These are phyloP conservation scores for Plusia festucae DNA, from an alignment of 2,888 invertebrate genomes.

Conservation along the genomic window DNA sequence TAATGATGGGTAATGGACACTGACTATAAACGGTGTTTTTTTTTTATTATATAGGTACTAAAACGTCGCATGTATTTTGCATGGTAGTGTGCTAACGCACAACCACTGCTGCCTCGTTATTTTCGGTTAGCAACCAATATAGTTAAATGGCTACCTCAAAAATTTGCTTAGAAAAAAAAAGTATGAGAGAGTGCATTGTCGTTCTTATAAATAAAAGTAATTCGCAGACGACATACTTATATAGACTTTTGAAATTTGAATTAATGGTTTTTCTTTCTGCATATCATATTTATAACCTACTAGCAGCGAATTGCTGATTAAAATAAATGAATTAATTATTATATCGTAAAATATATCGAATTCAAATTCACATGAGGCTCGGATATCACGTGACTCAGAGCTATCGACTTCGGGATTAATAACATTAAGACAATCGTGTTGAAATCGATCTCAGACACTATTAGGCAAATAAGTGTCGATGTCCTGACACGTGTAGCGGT, in stretches of 20 bases:
- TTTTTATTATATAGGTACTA: too few species aligned
- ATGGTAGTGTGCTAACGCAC: neutral
- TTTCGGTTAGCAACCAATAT: too few species aligned
- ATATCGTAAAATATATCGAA: constrained; percentile 20
- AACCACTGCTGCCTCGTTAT: too few species aligned
- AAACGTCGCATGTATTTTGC: neutral
- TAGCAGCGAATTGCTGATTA: too few species aligned
- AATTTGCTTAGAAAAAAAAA: too few species aligned
- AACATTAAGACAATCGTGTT: constrained; percentile 33
- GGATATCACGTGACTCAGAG: constrained; percentile 44
- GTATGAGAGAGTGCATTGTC: too few species aligned
- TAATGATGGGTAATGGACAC: neutral
- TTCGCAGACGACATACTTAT: too few species aligned
- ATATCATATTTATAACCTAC: too few species aligned
- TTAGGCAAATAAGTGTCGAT: constrained; percentile 35
- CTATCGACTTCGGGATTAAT: constrained; percentile 48
- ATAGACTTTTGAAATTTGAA: too few species aligned
- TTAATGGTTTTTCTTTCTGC: too few species aligned
- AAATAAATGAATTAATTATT: constrained; percentile 10
- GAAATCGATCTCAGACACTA: constrained; percentile 28
- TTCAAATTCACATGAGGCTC: constrained; percentile 23
- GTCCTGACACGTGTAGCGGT: constrained; percentile 27
- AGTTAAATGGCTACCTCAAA: too few species aligned
- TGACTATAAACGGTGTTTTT: neutral
- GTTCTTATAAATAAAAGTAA: too few species aligned